Base-by-base conservation (phyloP, 1,140 invertebrate species). In the Drosophila lacteicornis region DNA sequence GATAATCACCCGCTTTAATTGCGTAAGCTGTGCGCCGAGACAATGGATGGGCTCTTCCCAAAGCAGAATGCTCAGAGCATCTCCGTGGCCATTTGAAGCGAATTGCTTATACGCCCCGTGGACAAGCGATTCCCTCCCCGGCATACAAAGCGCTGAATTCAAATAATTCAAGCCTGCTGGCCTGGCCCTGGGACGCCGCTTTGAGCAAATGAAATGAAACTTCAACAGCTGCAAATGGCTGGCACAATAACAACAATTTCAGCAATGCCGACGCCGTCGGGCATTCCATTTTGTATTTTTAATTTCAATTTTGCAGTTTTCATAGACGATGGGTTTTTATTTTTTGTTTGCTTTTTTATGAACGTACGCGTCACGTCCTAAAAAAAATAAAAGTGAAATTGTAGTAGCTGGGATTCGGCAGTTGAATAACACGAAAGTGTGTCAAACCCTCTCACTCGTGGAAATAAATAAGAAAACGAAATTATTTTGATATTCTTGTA, bases 371-470 rank as follows among this genome's bases (percentile, higher is more conserved):
- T 80, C 84, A 88, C 85, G 85, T 70, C 63, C 30, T 66, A 80
- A 53, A 53, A 76, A 61, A 76, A 67, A 36, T 55, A 75, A 88
- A 88, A 88, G 85, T 88, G 84, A 88, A 88, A 88, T 87, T 81
- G 80, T 66, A 69, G 61, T 70, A 11, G 62, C 46, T 84, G 61
- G 6, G 53, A 46, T 45, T 74, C 38, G 77, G 15, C 61, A 75
- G 85, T 90, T 90, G 85, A 90, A 90, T 82, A 90, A 90, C 81
- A 85, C 40, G 65, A 79, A 88, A 79, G 62, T 90, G 38, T 88
- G 85, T 84, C 85, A 90, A 47, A 40, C 47, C 49, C 61, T 45
- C 59, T 49, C 50, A 60, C 50, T 51, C 49, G 25, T n/a, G 19
- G n/a, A 62, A 40, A 40, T 56, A 50, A 49, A 38, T 47, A 43